A percentile compares a stretch with the other conserved stretches of the same genome.
Conservation (phyloP, 2,888 invertebrate species). For the Amiota minor region DNA sequence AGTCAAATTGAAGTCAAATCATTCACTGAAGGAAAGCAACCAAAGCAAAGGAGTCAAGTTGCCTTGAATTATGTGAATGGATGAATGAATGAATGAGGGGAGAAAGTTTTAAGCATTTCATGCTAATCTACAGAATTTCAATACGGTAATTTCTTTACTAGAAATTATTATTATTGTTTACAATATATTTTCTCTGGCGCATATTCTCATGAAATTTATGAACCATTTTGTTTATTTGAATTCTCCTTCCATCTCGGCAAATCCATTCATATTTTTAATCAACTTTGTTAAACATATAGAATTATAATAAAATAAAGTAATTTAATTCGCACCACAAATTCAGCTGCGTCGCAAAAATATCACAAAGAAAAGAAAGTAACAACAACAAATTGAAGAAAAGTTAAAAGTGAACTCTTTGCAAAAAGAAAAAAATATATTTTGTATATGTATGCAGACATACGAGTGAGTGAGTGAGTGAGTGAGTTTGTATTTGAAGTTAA, state of each 20-base stretch:
- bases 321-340: constrained; percentile 9
- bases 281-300: neutral
- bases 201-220: too few species aligned
- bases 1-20: too few species aligned
- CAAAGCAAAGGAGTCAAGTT: too few species aligned
- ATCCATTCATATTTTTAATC: neutral
- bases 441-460: neutral
- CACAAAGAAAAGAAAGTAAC: neutral
- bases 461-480: too few species aligned
- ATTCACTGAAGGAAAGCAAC: too few species aligned
- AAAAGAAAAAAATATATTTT: neutral
- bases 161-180: too few species aligned
- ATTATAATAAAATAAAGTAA: neutral
- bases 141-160: neutral
- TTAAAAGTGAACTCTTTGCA: neutral
- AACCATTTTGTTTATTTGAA: too few species aligned
- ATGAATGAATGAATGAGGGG: too few species aligned
- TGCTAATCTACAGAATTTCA: constrained; percentile 41
- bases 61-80: too few species aligned
- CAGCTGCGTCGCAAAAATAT: neutral
- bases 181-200: too few species aligned
- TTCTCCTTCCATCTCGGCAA: too few species aligned
- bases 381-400: neutral
- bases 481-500: too few species aligned
- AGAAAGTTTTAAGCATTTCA: constrained; percentile 39